Evolutionary conservation across 1,140 invertebrate species (phyloP).

Genomic region (Rhopalosiphum padi): DNA sequence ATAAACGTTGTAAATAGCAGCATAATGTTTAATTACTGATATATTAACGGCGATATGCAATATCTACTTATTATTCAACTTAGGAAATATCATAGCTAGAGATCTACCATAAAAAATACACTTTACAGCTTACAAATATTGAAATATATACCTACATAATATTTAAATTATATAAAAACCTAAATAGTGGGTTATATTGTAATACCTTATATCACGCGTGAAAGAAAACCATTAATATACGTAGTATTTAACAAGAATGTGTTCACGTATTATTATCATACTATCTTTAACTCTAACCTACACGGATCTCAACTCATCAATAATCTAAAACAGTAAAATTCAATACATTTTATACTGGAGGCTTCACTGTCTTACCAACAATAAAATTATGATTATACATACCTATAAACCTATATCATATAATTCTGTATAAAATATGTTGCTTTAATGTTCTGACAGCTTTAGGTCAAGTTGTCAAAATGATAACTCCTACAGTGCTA

Average conservation of each 20-base stretch:
- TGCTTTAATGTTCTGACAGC: neutral
- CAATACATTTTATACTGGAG: neutral
- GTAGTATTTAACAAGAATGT: neutral
- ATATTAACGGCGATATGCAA: neutral
- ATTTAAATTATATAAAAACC: neutral
- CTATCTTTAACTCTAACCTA: neutral
- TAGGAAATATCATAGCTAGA: neutral
- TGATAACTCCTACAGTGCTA: neutral
- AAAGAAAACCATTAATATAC: neutral
- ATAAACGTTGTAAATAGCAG: neutral
- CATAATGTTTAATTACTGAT: neutral
- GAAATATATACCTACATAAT: neutral
- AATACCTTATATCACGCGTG: neutral
- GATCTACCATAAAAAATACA: neutral
- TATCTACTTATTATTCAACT: neutral
- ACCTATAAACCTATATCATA: neutral
- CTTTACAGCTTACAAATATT: neutral
- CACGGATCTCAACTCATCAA: neutral
- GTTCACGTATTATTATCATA: neutral
- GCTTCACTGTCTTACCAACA: neutral
- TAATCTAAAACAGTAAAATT: neutral
- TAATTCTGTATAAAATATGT: neutral
- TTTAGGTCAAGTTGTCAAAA: constrained; percentile 3
- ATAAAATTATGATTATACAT: neutral
- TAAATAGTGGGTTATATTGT: neutral